Percentiles rank a stretch among this genome's conserved stretches.
phyloP scores from a whole-genome alignment of 2,888 invertebrate species.

The Asteroscopus sphinx region DNA sequence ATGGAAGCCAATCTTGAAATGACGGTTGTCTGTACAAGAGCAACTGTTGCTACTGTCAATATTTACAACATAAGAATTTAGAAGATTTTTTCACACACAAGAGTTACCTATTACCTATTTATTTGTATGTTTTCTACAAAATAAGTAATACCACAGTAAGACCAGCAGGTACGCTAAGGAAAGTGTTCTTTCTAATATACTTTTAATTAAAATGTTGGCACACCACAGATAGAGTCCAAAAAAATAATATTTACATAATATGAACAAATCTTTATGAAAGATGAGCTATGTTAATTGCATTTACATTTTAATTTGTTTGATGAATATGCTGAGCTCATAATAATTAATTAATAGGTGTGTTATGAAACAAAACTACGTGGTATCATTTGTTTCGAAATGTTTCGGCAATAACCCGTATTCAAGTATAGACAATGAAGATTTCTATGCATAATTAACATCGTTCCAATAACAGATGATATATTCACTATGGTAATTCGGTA shows the following conservation, averaged over 20 bases:
- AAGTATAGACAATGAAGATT: constrained; percentile 23
- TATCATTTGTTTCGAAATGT: constrained; percentile 35
- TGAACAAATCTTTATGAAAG: constrained; percentile 29
- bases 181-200: too few species aligned
- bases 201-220: not conserved
- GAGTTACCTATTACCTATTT: too few species aligned
- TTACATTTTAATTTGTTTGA: constrained; percentile 47
- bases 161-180: too few species aligned
- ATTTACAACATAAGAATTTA: too few species aligned
- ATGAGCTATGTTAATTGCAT: constrained; percentile 47
- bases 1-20: too few species aligned
- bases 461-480: constrained; percentile 14
- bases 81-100: too few species aligned
- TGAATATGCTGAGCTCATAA: constrained; percentile 25
- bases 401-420: constrained; percentile 19
- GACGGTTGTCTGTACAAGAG: too few species aligned
- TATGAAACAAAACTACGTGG: constrained; percentile 35
- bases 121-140: too few species aligned
- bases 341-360: constrained; percentile 36
- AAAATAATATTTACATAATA: constrained; percentile 19
- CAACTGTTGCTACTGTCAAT: too few species aligned
- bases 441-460: constrained; percentile 26
- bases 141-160: too few species aligned
- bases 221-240: constrained; percentile 2
- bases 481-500: constrained; percentile 29